Conservation (phyloP, 2,113 vertebrate genomes). For the Andinoacara biseriatus region DNA sequence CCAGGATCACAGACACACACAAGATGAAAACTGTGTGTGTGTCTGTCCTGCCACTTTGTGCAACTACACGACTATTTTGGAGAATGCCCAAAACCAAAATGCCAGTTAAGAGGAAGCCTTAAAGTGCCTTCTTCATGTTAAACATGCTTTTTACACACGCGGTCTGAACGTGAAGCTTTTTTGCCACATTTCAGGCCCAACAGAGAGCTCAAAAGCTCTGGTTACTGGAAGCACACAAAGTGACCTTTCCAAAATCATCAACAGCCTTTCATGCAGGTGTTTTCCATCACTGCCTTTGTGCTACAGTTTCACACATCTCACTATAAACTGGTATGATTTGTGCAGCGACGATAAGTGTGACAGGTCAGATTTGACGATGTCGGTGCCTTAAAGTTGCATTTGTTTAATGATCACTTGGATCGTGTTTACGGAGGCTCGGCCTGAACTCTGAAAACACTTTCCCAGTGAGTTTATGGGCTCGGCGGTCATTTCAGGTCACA, state of each 20-base stretch:
- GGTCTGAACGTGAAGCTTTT: neutral
- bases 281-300: neutral
- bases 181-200: neutral
- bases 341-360: neutral
- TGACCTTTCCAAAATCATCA: neutral
- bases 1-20: neutral
- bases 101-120: neutral
- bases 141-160: neutral
- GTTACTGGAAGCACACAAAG: neutral
- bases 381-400: neutral
- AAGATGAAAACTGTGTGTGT: too few relatives aligned
- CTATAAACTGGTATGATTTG: neutral
- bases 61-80: neutral
- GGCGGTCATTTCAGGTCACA: too few relatives aligned
- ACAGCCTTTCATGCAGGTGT: neutral
- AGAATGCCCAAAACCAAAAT: neutral
- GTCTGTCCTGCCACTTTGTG: too few relatives aligned
- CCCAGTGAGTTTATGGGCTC: too few relatives aligned
- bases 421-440: too few relatives aligned
- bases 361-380: neutral
- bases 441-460: too few relatives aligned
- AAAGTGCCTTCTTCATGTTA: accelerated
- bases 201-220: neutral
- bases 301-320: neutral
- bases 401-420: neutral